Percentiles rank a stretch among this genome's conserved stretches.
These are phyloP conservation scores for Synanthedon andrenaeformis DNA, from an alignment of 2,888 invertebrate genomes.

Conservation along the genomic window DNA sequence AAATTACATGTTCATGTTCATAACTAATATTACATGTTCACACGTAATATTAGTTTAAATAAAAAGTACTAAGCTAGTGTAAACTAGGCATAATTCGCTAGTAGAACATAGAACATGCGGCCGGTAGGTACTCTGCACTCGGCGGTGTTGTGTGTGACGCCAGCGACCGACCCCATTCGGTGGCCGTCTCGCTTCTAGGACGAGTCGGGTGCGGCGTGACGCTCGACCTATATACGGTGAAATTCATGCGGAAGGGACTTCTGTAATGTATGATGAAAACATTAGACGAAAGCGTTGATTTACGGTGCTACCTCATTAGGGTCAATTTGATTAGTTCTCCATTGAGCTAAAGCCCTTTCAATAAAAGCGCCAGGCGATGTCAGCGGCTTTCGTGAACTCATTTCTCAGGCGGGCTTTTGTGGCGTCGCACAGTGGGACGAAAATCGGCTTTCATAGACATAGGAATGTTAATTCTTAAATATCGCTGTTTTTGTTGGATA, in stretches of 20 bases:
- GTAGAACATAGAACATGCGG: no score
- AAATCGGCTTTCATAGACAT: no score
- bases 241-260: slow-evolving; percentile 20
- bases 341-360: background rate
- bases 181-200: slow-evolving; percentile 29
- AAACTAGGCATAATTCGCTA: no score
- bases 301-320: slow-evolving; percentile 8
- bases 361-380: background rate
- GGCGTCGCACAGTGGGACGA: no score
- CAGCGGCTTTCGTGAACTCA: background rate
- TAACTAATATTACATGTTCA: no score
- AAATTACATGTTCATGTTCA: no score
- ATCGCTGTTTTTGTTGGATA: no score
- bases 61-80: no score
- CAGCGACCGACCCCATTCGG: slow-evolving; percentile 36
- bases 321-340: slow-evolving; percentile 2
- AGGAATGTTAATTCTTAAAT: no score
- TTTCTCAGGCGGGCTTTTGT: background rate
- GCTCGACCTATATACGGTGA: slow-evolving; percentile 40
- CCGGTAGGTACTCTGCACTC: slow-evolving; percentile 3
- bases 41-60: no score
- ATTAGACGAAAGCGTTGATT: background rate
- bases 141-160: slow-evolving; percentile 18
- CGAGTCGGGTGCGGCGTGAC: slow-evolving; percentile 25
- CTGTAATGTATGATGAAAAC: background rate